These are phyloP conservation scores for Orius insidiosus DNA, from an alignment of 1,140 invertebrate genomes.

Conservation along the genomic window DNA sequence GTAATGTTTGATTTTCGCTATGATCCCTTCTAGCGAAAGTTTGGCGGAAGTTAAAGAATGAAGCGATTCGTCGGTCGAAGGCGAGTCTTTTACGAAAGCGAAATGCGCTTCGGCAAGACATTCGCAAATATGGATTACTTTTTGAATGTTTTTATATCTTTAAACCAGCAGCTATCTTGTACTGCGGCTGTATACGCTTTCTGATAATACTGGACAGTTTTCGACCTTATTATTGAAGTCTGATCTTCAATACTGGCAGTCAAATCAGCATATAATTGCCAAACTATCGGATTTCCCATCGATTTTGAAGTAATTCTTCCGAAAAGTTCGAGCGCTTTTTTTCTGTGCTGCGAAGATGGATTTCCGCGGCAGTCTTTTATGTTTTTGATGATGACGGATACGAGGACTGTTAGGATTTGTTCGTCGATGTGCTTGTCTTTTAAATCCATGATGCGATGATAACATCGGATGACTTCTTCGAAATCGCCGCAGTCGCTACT, in stretches of 20 bases:
- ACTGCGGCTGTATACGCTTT: slow-evolving; percentile 30
- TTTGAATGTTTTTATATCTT: slow-evolving; percentile 28
- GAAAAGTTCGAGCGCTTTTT: slow-evolving; percentile 55
- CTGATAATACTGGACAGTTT: slow-evolving; percentile 39
- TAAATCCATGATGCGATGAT: slow-evolving; percentile 67
- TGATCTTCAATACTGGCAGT: slow-evolving; percentile 39
- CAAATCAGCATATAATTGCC: slow-evolving; percentile 61
- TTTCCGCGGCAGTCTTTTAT: slow-evolving; percentile 21
- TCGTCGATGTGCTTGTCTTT: slow-evolving; percentile 64
- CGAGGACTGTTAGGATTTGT: slow-evolving; percentile 57
- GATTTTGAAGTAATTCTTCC: slow-evolving; percentile 53
- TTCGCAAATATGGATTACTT: slow-evolving; percentile 30
- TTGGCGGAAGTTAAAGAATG: slow-evolving; percentile 19
- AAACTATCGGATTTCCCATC: slow-evolving; percentile 49
- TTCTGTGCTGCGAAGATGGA: slow-evolving; percentile 22
- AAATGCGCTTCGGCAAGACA: slow-evolving; percentile 25
- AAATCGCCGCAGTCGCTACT: slow-evolving; percentile 58
- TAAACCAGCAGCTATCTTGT: slow-evolving; percentile 36
- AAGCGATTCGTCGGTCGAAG: slow-evolving; percentile 14
- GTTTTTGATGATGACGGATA: slow-evolving; percentile 48
- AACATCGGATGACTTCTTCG: slow-evolving; percentile 60
- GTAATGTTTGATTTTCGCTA: slow-evolving; percentile 16
- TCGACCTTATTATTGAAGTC: slow-evolving; percentile 38
- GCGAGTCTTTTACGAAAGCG: slow-evolving; percentile 8
- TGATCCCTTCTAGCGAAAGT: slow-evolving; percentile 18